Evolutionary conservation across 1,140 invertebrate species (phyloP).

Genomic region (Polypedilum pembai): DNA sequence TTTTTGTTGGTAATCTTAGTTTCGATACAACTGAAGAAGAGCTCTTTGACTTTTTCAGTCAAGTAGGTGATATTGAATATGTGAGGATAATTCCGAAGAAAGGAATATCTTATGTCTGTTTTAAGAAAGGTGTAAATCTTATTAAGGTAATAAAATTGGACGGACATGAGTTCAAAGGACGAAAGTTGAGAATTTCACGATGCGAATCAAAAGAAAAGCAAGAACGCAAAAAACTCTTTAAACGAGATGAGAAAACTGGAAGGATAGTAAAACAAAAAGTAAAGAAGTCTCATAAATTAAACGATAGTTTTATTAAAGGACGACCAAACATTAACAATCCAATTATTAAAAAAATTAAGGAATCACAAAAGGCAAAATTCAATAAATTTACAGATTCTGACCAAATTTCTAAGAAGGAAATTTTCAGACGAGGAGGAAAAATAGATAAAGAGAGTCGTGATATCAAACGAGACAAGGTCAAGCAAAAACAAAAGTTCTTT

Average conservation of each 20-base stretch:
- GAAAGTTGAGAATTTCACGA: not conserved
- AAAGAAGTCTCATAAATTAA: not conserved
- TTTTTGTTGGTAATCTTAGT: slow-evolving; percentile 64
- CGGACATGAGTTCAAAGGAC: slow-evolving; percentile 36
- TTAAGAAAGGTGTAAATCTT: slow-evolving; percentile 38
- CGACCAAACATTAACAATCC: not conserved
- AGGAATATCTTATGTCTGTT: slow-evolving; percentile 41
- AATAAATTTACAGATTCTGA: not conserved
- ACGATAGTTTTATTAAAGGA: not conserved
- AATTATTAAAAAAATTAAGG: not conserved
- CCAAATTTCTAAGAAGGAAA: not conserved
- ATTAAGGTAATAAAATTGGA: slow-evolving; percentile 41
- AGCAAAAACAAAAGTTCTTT: slow-evolving; percentile 10
- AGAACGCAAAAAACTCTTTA: not conserved
- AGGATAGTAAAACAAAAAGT: not conserved
- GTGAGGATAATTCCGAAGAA: slow-evolving; percentile 39
- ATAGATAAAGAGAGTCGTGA: not conserved
- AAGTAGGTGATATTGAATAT: slow-evolving; percentile 42
- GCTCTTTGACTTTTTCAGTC: slow-evolving; percentile 39
- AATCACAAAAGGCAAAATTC: slow-evolving; percentile 14
- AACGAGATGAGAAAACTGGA: slow-evolving; percentile 9
- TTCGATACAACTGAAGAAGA: slow-evolving; percentile 38
- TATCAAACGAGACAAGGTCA: not conserved
- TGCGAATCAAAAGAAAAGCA: slow-evolving; percentile 19
- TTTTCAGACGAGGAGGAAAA: not conserved